Evolutionary conservation across 2,113 vertebrate genomes (phyloP).

Genomic region (Tupaia chinensis): DNA sequence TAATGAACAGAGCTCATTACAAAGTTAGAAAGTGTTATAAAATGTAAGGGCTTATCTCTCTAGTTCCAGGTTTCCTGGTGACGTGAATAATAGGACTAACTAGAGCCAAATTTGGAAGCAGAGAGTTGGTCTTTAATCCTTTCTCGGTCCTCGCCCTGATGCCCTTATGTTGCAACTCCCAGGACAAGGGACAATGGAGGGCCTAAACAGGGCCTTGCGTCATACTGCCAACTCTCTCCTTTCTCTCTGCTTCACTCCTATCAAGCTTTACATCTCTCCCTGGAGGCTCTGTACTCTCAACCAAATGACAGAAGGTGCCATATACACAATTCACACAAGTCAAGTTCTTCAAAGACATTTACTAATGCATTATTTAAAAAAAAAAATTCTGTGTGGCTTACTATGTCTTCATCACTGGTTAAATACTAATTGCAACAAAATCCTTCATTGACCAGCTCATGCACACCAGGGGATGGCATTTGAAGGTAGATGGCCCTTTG

Average conservation of each 20-base stretch:
- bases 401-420: conserved; percentile 12
- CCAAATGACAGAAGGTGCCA: conserved; percentile 52
- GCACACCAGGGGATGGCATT: not conserved
- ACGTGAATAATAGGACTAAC: conserved; percentile 61
- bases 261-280: not conserved
- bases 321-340: conserved; percentile 53
- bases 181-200: not conserved
- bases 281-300: not conserved
- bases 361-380: not conserved
- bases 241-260: conserved; percentile 36
- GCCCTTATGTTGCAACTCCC: not conserved
- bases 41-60: conserved; percentile 57
- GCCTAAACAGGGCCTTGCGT: not conserved
- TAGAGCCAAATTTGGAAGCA: conserved; percentile 46
- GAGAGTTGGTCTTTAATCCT: conserved; percentile 46
- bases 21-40: conserved; percentile 68
- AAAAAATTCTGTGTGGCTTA: not conserved
- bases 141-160: not conserved
- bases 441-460: conserved; percentile 49
- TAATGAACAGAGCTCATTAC: conserved; percentile 65
- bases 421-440: conserved; percentile 52
- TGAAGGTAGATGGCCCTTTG: conserved; percentile 45
- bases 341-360: conserved; percentile 53
- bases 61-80: conserved; percentile 51
- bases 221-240: not conserved